Percentiles rank a stretch among this genome's conserved stretches.
Evolutionary conservation across 1,140 invertebrate genomes (phyloP).

Genomic region (Lethrus apterus): DNA sequence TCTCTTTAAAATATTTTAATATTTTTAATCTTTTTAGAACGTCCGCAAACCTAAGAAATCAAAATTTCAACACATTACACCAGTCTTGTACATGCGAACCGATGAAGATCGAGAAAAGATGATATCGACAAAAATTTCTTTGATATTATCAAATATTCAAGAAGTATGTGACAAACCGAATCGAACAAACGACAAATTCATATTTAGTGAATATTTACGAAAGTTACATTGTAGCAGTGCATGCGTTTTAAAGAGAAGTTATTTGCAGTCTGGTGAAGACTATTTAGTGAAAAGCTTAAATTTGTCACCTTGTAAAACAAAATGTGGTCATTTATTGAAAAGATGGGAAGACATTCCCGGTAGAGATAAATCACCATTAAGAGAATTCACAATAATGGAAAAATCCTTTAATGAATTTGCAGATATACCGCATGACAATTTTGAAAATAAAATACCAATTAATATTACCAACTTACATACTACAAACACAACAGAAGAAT

Average conservation of each 20-base stretch:
- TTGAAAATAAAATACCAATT: no score
- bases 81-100: slow-evolving; percentile 26
- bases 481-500: no score
- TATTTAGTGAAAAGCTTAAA: slow-evolving; percentile 26
- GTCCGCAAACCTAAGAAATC: slow-evolving; percentile 25
- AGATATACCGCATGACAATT: no score
- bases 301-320: slow-evolving; percentile 13
- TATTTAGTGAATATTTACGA: slow-evolving; percentile 13
- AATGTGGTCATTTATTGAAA: slow-evolving; percentile 32
- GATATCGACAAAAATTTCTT: slow-evolving; percentile 30
- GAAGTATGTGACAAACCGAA: no score
- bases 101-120: slow-evolving; percentile 27
- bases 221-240: background rate
- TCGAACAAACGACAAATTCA: background rate
- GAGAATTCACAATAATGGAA: no score
- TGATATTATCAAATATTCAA: slow-evolving; percentile 24
- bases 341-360: slow-evolving; percentile 33
- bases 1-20: background rate
- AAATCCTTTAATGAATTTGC: no score
- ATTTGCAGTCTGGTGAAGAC: slow-evolving; percentile 1
- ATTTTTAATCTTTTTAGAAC: background rate
- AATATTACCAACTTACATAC: no score
- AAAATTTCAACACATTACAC: slow-evolving; percentile 33
- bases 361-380: slow-evolving; percentile 28
- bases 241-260: slow-evolving; percentile 19